These are phyloP conservation scores for Chrysopilus asiliformis DNA, from an alignment of 2,888 invertebrate species.

Conservation along the genomic window DNA sequence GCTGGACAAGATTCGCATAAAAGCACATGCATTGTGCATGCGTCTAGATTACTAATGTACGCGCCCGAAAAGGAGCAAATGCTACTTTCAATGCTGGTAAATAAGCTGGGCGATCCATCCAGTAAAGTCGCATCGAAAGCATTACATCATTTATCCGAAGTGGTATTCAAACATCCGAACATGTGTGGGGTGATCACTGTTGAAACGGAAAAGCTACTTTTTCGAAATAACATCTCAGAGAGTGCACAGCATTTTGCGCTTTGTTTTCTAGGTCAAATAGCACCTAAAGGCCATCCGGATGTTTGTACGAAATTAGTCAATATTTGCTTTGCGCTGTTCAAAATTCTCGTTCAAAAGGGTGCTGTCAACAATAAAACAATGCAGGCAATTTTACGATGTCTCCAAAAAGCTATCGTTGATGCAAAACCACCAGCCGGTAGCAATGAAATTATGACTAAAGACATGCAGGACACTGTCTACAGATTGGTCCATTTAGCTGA, in stretches of 20 bases:
- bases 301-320: constrained; percentile 74
- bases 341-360: constrained; percentile 69
- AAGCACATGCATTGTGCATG: constrained; percentile 25
- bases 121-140: constrained; percentile 75
- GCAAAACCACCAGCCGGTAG: constrained; percentile 26
- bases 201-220: constrained; percentile 83
- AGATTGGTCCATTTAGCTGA: constrained; percentile 67
- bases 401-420: constrained; percentile 52
- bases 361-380: constrained; percentile 74
- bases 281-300: constrained; percentile 54
- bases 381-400: constrained; percentile 67
- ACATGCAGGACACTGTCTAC: constrained; percentile 54
- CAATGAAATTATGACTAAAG: constrained; percentile 28
- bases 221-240: constrained; percentile 70
- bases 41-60: constrained; percentile 25
- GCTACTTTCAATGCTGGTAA: constrained; percentile 68
- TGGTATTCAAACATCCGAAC: constrained; percentile 73
- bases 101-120: constrained; percentile 88
- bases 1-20: constrained; percentile 33
- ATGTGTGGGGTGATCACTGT: constrained; percentile 80
- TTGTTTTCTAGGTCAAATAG: constrained; percentile 81
- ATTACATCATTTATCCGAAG: constrained; percentile 67
- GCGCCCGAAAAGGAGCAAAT: constrained; percentile 36
- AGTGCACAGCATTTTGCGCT: constrained; percentile 88
- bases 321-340: constrained; percentile 93